phyloP scores from a whole-genome alignment of 1,140 invertebrate genomes.

The Archegozetes longisetosus region DNA sequence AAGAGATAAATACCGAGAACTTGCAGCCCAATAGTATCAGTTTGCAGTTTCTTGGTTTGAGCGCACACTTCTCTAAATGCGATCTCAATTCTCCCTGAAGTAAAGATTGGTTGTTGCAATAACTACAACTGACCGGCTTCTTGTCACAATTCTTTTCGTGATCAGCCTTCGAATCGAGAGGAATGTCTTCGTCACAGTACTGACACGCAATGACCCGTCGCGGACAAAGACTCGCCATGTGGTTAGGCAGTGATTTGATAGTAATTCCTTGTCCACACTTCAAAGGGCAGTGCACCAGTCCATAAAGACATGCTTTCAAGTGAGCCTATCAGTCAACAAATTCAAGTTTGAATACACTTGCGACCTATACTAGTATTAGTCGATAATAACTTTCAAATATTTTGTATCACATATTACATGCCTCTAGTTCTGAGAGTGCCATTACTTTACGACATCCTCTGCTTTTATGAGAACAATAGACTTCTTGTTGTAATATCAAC shows the following conservation, averaged over 20 bases:
- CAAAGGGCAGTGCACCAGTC: constrained; percentile 11
- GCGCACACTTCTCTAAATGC: constrained; percentile 9
- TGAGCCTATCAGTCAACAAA: constrained; percentile 1
- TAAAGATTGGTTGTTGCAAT: constrained; percentile 13
- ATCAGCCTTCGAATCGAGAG: constrained; percentile 3
- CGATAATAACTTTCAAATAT: not conserved
- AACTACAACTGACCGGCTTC: constrained; percentile 9
- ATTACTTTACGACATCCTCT: constrained; percentile 11
- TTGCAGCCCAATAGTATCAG: constrained; percentile 11
- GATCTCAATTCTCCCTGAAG: constrained; percentile 1
- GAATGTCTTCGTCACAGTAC: constrained; percentile 15
- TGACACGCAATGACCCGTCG: constrained; percentile 1
- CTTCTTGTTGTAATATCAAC: constrained; percentile 10
- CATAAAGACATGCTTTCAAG: constrained; percentile 12
- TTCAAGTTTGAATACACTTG: not conserved
- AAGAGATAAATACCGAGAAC: constrained; percentile 8
- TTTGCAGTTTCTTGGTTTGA: constrained; percentile 14
- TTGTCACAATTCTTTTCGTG: constrained; percentile 8
- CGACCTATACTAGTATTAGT: not conserved
- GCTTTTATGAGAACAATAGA: constrained; percentile 13
- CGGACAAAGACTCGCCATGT: constrained; percentile 15
- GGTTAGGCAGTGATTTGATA: constrained; percentile 9
- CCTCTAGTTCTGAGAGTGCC: constrained; percentile 8
- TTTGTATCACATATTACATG: not conserved
- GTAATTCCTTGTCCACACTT: constrained; percentile 13